Evolutionary conservation across 2,797 vertebrate species (phyloP), one percentile per base, ranked within the genome.

Genomic region (Podarcis siculus): DNA sequence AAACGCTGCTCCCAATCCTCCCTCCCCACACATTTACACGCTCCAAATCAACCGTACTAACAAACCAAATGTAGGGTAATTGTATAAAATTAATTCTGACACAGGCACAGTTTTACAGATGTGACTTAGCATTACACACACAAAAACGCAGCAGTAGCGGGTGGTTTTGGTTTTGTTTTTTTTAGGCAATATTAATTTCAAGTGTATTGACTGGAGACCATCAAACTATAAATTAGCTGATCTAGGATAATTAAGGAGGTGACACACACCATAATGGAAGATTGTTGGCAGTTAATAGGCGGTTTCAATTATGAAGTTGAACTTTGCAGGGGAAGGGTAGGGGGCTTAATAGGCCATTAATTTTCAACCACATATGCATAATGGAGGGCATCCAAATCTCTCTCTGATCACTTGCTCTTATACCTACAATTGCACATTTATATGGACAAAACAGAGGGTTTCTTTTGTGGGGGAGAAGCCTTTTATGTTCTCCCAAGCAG

Each of bases 181-280:
- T 90, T 85, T 30, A 69, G 42, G 32, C 55, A 58, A 82, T 81
- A 87, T 85, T 80, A 32, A 85, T 84, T 85, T 82, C 78, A 67
- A 85, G 71, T 85, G 45, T 32, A 75, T 77, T 64, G 61, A 55
- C 81, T 83, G 86, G 75, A 76, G 2, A 69, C 2, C 82, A 90
- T 90, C 87, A 64, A 92, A 91, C 71, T 89, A 73, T 82, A 81
- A 87, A 78, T 42, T 30, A 76, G 85, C 66, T 88, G 89, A 66
- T 71, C 61, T 81, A 15, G 69, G 79, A 83, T 85, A 89, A 87
- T 87, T 78, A 82, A 67, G 61, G 67, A 10, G 21, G 7, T 45
- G 5, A 77, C 79, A 81, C 81, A 90, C 82, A 64, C 21, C 13
- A 45, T 71, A 78, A 27, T 67, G 89, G 58, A 55, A 6, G n/a